Evolutionary conservation across 92 coral and sea anemone species (phyloP).

Genomic region (Heteractis magnifica): DNA sequence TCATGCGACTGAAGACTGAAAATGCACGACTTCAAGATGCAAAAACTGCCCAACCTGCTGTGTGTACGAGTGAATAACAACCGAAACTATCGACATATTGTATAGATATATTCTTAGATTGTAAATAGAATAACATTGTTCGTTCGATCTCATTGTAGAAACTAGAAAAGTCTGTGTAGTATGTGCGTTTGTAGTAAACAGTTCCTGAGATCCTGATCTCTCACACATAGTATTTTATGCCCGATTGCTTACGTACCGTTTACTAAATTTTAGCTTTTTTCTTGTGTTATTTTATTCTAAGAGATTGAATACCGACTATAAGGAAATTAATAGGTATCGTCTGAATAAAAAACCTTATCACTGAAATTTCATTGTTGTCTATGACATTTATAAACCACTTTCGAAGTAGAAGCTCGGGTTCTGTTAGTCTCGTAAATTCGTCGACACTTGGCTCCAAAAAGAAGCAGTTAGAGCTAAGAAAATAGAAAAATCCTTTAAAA

Average conservation of each 20-base stretch:
- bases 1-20: slow-evolving; percentile 66
- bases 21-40: slow-evolving; percentile 63
- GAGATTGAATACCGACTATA: not conserved
- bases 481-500: not conserved
- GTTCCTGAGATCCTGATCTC: not conserved
- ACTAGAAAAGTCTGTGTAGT: not conserved
- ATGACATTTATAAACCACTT: not conserved
- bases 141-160: slow-evolving; percentile 2
- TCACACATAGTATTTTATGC: slow-evolving; percentile 9
- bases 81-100: not conserved
- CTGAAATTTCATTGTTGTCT: not conserved
- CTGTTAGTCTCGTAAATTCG: not conserved
- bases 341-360: slow-evolving; percentile 2
- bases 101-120: not conserved
- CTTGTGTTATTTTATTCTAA: not conserved
- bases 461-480: not conserved
- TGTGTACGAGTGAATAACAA: not conserved
- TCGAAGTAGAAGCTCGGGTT: not conserved
- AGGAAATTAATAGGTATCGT: not conserved
- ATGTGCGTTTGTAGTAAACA: not conserved
- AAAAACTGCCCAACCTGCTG: slow-evolving; percentile 26
- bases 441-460: not conserved
- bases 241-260: not conserved
- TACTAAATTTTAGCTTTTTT: not conserved
- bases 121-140: not conserved